Percentiles rank a stretch among this genome's conserved stretches.
Conservation (phyloP, 2,797 vertebrate species). For the Onychomys torridus region DNA sequence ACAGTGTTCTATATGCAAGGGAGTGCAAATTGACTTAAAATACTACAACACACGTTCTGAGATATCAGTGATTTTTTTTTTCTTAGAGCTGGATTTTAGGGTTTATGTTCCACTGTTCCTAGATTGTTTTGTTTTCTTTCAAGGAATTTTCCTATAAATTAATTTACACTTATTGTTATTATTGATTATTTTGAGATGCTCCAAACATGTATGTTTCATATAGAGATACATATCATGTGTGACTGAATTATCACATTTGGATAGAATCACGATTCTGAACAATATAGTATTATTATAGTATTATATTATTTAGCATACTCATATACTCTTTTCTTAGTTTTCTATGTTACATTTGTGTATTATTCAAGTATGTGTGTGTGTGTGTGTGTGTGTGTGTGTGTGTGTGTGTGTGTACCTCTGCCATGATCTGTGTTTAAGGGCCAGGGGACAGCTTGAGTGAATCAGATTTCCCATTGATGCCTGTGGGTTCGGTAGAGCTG, state of each 20-base stretch:
- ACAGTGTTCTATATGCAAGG: background rate
- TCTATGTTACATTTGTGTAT: background rate
- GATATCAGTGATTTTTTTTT: background rate
- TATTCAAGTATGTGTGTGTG: background rate
- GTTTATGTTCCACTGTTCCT: background rate
- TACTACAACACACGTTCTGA: background rate
- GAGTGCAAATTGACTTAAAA: background rate
- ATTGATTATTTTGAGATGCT: background rate
- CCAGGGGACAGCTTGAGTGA: background rate
- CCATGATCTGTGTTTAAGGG: background rate
- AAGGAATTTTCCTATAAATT: background rate
- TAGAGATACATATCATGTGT: background rate
- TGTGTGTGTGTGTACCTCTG: background rate
- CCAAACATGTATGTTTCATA: background rate
- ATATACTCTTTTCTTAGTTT: background rate
- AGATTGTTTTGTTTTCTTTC: background rate
- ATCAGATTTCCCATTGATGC: too few species aligned
- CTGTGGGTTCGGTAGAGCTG: background rate
- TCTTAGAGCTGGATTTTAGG: background rate
- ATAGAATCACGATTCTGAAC: background rate
- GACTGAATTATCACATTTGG: background rate
- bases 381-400: background rate
- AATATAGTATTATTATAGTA: background rate
- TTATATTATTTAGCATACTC: background rate
- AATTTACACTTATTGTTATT: background rate